Base-by-base conservation (phyloP, 2,797 vertebrate genomes). In the Molothrus aeneus region DNA sequence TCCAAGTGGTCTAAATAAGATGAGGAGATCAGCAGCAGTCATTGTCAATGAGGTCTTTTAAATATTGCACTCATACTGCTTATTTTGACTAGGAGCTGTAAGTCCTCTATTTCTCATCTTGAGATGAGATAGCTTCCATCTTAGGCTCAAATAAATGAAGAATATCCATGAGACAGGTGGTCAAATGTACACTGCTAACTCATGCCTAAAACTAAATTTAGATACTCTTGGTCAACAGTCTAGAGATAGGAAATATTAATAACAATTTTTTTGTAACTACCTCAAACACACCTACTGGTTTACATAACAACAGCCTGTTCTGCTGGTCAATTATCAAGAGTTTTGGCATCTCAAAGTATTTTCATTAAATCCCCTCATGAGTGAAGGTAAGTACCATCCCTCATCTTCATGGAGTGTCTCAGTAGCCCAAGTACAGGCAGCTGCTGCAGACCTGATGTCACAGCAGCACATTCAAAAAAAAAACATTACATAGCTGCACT, bases 361-460 rank as follows among this genome's bases (percentile, higher is more conserved):
- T 85, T 17, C 45, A 20, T 64, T 51, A 16, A 43, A 71, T 42
- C 18, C 26, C 9, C 11, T 51, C 24, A 26, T 17, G 31, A 90
- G 19, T 9, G 43, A 74, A 81, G 34, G 51, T 9, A 57, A 45
- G 22, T 40, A 29, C 9, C 61, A n/a, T 20, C 22, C 45, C 42
- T 88, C 5, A 1, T 5, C 2, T 28, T 68, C 40, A 40, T 0
- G 4, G 2, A 28, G 32, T 60, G 18, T 34, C 25, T 59, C 68
- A 71, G 43, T 15, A 50, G 56, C 17, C 45, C 22, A 22, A 4
- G 0, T 21, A 17, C 3, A 4, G 36, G 31, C 31, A 72, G 28
- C 48, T 69, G 65, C 71, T 60, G 68, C 42, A 75, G 86, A 87
- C 61, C 38, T 66, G 66, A 53, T 7, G 36, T 56, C 53, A 81